Conservation (phyloP, 2,888 invertebrate genomes). For the Galerucella calmariensis region DNA sequence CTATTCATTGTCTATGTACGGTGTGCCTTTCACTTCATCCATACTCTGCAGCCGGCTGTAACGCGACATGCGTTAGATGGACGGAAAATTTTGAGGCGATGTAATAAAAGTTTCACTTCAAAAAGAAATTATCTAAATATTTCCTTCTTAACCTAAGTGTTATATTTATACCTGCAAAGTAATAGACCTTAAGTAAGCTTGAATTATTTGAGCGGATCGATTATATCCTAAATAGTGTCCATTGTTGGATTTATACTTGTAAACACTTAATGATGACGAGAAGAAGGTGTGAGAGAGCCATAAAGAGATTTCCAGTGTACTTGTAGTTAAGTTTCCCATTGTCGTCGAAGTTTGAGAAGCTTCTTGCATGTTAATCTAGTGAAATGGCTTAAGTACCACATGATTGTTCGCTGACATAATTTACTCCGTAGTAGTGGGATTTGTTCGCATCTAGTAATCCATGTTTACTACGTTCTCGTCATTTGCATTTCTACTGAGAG, state of each 20-base stretch:
- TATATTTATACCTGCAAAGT: background rate
- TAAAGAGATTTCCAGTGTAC: conserved; percentile 61
- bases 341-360: conserved; percentile 58
- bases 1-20: too few relatives aligned
- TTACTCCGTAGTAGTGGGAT: conserved; percentile 64
- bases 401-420: conserved; percentile 65
- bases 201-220: background rate
- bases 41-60: too few relatives aligned
- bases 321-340: conserved; percentile 62
- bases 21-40: too few relatives aligned
- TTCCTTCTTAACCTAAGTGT: background rate
- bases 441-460: conserved; percentile 60
- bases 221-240: background rate
- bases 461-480: conserved; percentile 57
- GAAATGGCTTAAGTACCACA: conserved; percentile 63
- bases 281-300: conserved; percentile 36
- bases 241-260: background rate
- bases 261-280: conserved; percentile 11
- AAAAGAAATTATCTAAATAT: too few relatives aligned
- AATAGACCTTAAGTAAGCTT: background rate
- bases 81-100: too few relatives aligned
- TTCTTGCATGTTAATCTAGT: conserved; percentile 61
- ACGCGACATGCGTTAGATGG: too few relatives aligned
- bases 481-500: conserved; percentile 57
- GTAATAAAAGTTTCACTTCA: too few relatives aligned